Base-by-base conservation (phyloP, 2,797 vertebrate genomes). In the Microchirus variegatus region DNA sequence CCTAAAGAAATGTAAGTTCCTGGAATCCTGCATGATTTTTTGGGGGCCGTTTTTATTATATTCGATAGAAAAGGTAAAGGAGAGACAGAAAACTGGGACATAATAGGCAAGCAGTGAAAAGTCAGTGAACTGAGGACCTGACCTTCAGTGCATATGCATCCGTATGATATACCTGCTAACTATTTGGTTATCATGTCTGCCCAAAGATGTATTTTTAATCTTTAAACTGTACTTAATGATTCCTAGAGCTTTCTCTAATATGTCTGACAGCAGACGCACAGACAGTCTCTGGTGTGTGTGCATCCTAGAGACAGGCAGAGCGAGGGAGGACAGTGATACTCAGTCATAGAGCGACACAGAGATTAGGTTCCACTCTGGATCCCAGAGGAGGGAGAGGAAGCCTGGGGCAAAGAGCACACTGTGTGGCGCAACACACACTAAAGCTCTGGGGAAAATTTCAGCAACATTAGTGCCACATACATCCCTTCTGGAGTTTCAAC, bases 341-440 rank as follows among this genome's bases (percentile, higher is more conserved):
- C 54, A 59, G 63, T 79, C 59, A 76, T 3, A 1, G 43, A 41
- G 53, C 50, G 58, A 50, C 31, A 53, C 37, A 37, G 49, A 59
- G 76, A 80, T 86, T 67, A 67, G 9, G 63, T 82, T 86, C 53
- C 75, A 75, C 55, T 15, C 62, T 62, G 72, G 18, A 65, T 81
- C 73, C 73, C 76, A 68, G 56, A 43, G 68, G 79, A 79, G 36
- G 13, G 48, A 60, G 56, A 67, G 51, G 68, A 62, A 75, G 51
- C 68, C 16, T 2, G 53, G 71, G 81, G 73, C 75, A 79, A 63
- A 82, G 64, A 67, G 73, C 75, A 60, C 19, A 37, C 59, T 69
- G 78, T 81, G 87, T 83, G 82, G 82, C 63, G 82, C 74, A 80
- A 85, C 73, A 75, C 62, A 10, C 54, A 44, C 67, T 46, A 59